Evolutionary conservation across 2,797 vertebrate genomes (phyloP).

Genomic region (Rhabdophis nuchalis): DNA sequence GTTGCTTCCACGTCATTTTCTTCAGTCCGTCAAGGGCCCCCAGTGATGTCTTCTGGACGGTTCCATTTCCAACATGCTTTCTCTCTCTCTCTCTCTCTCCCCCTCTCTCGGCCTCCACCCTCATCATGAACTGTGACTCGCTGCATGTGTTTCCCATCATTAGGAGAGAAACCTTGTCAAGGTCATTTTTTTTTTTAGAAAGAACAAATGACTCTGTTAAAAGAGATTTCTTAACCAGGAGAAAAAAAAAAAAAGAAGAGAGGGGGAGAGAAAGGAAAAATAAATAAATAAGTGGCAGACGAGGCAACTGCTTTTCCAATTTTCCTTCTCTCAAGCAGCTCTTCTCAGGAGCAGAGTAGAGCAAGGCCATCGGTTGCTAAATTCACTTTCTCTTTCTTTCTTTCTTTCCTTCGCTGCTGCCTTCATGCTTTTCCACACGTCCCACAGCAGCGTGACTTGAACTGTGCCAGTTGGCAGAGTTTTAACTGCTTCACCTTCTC

Average conservation of each 20-base stretch:
- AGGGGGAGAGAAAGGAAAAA: conserved; percentile 51
- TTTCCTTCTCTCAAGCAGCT: conserved; percentile 54
- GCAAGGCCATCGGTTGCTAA: conserved; percentile 44
- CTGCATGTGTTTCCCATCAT: conserved; percentile 46
- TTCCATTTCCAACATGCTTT: background rate
- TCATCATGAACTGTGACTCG: conserved; percentile 19
- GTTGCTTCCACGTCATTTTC: background rate
- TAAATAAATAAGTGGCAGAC: conserved; percentile 70
- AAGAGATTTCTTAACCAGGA: conserved; percentile 16
- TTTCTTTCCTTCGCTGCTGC: conserved; percentile 31
- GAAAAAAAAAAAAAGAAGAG: background rate
- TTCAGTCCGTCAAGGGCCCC: background rate
- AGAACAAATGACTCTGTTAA: conserved; percentile 29
- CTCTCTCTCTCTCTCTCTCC: background rate
- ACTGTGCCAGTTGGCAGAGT: conserved; percentile 89
- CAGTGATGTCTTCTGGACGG: background rate
- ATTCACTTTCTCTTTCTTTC: conserved; percentile 43
- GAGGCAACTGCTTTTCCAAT: conserved; percentile 55
- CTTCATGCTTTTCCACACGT: conserved; percentile 88
- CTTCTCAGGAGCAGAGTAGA: conserved; percentile 51
- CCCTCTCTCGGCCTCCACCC: conserved; percentile 22
- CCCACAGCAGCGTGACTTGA: conserved; percentile 89
- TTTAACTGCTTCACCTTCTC: conserved; percentile 93
- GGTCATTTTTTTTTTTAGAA: conserved; percentile 24
- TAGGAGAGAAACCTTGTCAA: conserved; percentile 57